A percentile compares a stretch with the other conserved stretches of the same genome.
These are phyloP conservation scores for Plagiodera versicolora DNA, from an alignment of 2,888 invertebrate genomes.

Conservation along the genomic window DNA sequence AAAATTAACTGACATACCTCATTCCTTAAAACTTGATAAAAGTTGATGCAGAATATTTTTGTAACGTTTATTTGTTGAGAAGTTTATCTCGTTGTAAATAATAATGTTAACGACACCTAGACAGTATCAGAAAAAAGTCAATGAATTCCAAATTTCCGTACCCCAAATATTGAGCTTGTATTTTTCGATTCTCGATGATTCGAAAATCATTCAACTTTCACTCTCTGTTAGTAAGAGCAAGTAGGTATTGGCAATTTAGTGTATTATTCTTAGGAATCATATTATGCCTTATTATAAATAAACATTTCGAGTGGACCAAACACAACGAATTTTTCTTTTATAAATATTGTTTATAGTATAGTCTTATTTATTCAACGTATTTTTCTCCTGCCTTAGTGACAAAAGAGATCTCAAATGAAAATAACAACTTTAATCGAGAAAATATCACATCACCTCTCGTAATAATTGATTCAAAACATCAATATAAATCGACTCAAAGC, in stretches of 20 bases:
- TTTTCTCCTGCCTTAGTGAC: constrained; percentile 34
- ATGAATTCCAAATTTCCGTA: too few species aligned
- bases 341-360: constrained; percentile 32
- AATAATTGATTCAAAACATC: too few species aligned
- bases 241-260: neutral
- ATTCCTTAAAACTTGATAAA: too few species aligned
- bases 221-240: neutral
- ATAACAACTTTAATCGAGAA: constrained; percentile 20
- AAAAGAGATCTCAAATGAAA: constrained; percentile 43
- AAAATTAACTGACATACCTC: too few species aligned
- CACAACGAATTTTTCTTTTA: constrained; percentile 31
- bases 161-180: too few species aligned
- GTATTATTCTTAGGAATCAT: neutral
- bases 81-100: too few species aligned
- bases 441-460: constrained; percentile 24
- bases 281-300: neutral
- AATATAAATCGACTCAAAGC: too few species aligned
- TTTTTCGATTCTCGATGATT: too few species aligned
- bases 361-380: constrained; percentile 30
- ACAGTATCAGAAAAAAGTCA: too few species aligned
- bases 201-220: neutral
- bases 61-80: too few species aligned
- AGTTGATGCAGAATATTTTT: too few species aligned
- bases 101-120: too few species aligned
- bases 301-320: constrained; percentile 1